phyloP scores from a whole-genome alignment of 2,797 vertebrate species.

The Eulemur albifrons region DNA sequence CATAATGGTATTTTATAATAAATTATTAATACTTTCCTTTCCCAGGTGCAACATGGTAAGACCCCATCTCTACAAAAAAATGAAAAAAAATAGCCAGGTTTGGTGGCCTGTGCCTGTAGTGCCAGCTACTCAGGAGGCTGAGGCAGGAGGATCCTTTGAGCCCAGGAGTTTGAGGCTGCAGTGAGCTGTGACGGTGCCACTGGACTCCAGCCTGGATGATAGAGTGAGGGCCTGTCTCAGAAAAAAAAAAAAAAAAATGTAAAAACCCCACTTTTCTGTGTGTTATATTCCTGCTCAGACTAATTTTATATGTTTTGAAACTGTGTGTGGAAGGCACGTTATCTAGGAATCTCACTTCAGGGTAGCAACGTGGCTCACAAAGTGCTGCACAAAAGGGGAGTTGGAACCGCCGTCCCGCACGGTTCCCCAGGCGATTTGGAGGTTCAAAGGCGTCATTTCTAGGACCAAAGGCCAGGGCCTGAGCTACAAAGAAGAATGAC shows the following conservation, averaged over 20 bases:
- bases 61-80: no score
- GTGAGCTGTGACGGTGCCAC: no score
- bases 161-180: no score
- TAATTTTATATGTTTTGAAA: background rate
- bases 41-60: no score
- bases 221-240: no score
- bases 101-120: no score
- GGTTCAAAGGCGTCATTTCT: background rate
- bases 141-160: no score
- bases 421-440: background rate
- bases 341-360: background rate
- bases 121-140: no score
- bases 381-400: background rate
- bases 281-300: background rate
- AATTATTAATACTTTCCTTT: background rate
- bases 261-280: background rate
- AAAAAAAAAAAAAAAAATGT: no score
- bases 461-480: background rate
- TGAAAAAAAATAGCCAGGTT: no score
- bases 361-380: background rate
- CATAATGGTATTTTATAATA: background rate
- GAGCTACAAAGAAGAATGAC: background rate
- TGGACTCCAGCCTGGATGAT: no score
- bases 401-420: background rate
- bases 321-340: background rate